A percentile compares a stretch with the other conserved stretches of the same genome.
Conservation (phyloP, 2,797 vertebrate species). For the Acridotheres tristis region DNA sequence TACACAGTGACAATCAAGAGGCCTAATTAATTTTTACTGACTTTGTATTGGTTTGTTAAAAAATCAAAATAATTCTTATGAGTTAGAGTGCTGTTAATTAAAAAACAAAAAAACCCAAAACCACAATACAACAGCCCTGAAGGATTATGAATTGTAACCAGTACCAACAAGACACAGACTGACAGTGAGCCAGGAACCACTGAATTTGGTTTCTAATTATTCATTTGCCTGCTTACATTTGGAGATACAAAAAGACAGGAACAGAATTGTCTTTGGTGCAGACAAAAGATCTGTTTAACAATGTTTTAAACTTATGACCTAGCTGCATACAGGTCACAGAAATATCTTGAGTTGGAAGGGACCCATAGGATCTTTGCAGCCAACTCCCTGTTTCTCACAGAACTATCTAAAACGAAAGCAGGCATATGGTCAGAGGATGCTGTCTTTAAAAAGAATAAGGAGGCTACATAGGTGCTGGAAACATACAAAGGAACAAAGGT, state of each 20-base stretch:
- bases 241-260: neutral
- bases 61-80: neutral
- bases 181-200: slow-evolving; percentile 14
- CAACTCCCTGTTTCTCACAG: neutral
- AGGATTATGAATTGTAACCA: neutral
- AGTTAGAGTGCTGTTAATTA: neutral
- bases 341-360: neutral
- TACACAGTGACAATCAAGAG: neutral
- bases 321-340: neutral
- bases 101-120: neutral
- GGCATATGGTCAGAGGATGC: neutral
- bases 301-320: neutral
- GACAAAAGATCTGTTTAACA: slow-evolving; percentile 1
- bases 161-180: neutral
- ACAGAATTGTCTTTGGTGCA: neutral
- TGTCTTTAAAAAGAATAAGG: neutral
- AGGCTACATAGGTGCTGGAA: neutral
- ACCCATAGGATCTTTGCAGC: neutral
- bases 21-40: neutral
- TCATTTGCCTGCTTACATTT: neutral
- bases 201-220: slow-evolving; percentile 13
- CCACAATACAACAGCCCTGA: neutral
- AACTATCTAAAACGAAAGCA: neutral
- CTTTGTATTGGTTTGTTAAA: neutral
- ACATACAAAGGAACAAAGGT: neutral